These are phyloP conservation scores for Brachionichthys hirsutus DNA, from an alignment of 2,113 vertebrate species.

Conservation along the genomic window DNA sequence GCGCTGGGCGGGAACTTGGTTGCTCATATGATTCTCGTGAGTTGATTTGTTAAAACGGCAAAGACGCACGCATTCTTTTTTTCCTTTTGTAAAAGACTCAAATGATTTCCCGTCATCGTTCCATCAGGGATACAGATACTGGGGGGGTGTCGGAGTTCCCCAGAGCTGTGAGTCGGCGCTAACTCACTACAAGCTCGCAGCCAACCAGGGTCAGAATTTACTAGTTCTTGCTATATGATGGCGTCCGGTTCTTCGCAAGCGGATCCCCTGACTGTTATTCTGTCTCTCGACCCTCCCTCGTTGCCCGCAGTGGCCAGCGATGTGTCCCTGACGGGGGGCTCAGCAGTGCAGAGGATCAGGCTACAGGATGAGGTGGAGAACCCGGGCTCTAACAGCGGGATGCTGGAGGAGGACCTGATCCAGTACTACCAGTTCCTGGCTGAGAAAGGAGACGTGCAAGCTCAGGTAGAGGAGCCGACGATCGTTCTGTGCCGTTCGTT, in stretches of 20 bases:
- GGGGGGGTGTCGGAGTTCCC: constrained; percentile 95
- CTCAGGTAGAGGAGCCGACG: constrained; percentile 79
- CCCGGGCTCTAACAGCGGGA: constrained; percentile 92
- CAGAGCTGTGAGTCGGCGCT: constrained; percentile 97
- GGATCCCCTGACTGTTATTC: neutral
- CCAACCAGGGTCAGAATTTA: constrained; percentile 87
- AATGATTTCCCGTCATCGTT: neutral
- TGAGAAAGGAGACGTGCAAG: constrained; percentile 98
- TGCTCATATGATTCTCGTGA: constrained; percentile 97
- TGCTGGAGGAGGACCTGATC: constrained; percentile 98
- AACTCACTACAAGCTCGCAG: constrained; percentile 94
- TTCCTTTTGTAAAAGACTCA: neutral
- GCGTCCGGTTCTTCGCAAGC: neutral
- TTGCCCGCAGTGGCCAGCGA: constrained; percentile 88
- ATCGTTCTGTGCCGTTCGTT: neutral
- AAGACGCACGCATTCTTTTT: no score
- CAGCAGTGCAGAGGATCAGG: constrained; percentile 92
- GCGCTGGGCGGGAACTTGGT: constrained; percentile 95
- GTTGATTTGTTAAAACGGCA: constrained; percentile 42
- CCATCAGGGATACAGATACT: constrained; percentile 93
- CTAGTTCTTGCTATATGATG: neutral
- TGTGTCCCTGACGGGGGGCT: constrained; percentile 93
- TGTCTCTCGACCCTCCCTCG: neutral
- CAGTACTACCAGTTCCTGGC: constrained; percentile 99
- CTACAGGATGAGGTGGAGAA: constrained; percentile 95